These are phyloP conservation scores for Cololabis saira DNA, from an alignment of 2,113 vertebrate genomes.

Conservation along the genomic window DNA sequence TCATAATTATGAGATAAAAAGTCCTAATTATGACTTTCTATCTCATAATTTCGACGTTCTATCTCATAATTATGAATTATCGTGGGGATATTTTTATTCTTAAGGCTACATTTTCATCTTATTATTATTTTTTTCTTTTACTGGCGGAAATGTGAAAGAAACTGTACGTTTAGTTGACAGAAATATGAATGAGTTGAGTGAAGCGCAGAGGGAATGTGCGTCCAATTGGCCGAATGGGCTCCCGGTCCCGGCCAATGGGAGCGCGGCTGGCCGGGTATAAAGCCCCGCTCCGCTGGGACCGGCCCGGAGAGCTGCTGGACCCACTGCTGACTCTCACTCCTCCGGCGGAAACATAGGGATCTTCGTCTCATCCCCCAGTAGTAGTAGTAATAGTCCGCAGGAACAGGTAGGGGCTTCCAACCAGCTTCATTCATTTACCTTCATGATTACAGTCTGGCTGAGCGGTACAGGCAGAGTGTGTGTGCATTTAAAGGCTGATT, in stretches of 20 bases:
- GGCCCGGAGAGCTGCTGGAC: constrained; percentile 56
- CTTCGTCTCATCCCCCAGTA: constrained; percentile 71
- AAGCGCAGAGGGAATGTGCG: background rate
- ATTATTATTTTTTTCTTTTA: too few relatives aligned
- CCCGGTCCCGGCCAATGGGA: constrained; percentile 88
- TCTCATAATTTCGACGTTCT: too few relatives aligned
- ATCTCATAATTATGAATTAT: too few relatives aligned
- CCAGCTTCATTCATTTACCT: background rate
- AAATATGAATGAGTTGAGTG: background rate
- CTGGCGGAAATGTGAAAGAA: too few relatives aligned
- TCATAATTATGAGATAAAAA: too few relatives aligned
- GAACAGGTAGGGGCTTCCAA: constrained; percentile 66
- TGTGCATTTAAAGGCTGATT: too few relatives aligned
- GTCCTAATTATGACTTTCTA: too few relatives aligned
- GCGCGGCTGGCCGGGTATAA: constrained; percentile 80
- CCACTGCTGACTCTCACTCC: constrained; percentile 14
- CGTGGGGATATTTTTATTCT: too few relatives aligned
- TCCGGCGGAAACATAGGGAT: constrained; percentile 71
- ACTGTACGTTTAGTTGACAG: background rate
- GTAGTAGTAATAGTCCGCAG: constrained; percentile 51
- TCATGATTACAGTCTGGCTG: background rate
- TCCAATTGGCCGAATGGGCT: constrained; percentile 92
- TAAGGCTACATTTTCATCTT: too few relatives aligned
- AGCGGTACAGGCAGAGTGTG: too few relatives aligned
- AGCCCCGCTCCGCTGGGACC: constrained; percentile 44